These are phyloP conservation scores for Tachina fera DNA, from an alignment of 2,888 invertebrate species.

Conservation along the genomic window DNA sequence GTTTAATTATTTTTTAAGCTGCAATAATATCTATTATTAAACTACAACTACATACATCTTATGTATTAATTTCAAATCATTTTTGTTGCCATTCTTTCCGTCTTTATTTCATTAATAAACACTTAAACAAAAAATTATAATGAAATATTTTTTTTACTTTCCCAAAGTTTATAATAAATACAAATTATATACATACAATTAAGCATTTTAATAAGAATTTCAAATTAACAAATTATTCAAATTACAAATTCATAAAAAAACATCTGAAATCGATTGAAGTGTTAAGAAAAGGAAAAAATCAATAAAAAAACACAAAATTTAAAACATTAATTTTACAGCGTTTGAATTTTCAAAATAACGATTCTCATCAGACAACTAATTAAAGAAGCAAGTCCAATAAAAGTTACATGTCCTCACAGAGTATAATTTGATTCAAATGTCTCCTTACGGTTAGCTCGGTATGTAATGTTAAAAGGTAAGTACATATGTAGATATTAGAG, in stretches of 20 bases:
- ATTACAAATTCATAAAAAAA: conserved; percentile 66
- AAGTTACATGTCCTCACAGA: too few relatives aligned
- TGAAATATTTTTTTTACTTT: conserved; percentile 69
- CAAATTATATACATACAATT: conserved; percentile 59
- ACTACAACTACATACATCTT: neutral
- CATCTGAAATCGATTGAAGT: conserved; percentile 73
- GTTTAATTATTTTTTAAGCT: conserved; percentile 46
- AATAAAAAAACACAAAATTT: conserved; percentile 59
- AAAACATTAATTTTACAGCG: neutral
- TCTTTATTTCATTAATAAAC: conserved; percentile 39
- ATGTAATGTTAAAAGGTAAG: too few relatives aligned
- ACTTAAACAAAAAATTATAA: conserved; percentile 24
- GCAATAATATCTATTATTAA: neutral
- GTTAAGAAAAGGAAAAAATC: conserved; percentile 72
- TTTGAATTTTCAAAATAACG: neutral
- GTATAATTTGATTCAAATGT: too few relatives aligned
- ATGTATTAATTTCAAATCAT: conserved; percentile 22
- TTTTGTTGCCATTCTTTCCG: conserved; percentile 27
- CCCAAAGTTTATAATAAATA: conserved; percentile 66
- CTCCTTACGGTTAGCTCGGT: too few relatives aligned
- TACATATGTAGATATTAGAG: too few relatives aligned
- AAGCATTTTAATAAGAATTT: conserved; percentile 71
- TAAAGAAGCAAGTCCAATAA: too few relatives aligned
- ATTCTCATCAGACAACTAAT: too few relatives aligned
- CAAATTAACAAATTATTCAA: conserved; percentile 71